Conservation (phyloP, 2,113 vertebrate species). For the Zosterops lateralis region DNA sequence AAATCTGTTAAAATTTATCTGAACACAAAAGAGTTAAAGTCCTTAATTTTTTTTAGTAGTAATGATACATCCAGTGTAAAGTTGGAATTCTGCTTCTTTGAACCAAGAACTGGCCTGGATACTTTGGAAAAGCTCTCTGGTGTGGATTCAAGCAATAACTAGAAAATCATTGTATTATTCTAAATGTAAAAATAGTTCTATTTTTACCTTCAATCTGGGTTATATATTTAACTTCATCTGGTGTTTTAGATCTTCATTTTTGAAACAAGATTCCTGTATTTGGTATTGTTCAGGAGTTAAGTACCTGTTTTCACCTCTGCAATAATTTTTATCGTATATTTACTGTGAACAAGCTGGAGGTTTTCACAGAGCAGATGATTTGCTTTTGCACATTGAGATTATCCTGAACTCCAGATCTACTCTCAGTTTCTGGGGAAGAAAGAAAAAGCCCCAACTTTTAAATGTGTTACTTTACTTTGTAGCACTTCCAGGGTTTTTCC, state of each 20-base stretch:
- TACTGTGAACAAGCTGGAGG: neutral
- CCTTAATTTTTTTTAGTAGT: neutral
- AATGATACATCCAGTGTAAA: neutral
- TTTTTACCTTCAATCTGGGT: neutral
- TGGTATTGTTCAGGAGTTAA: neutral
- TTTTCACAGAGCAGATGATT: neutral
- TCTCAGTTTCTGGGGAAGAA: neutral
- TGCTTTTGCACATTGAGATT: neutral
- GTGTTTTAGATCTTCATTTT: neutral
- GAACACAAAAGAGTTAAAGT: neutral
- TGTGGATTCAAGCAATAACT: neutral
- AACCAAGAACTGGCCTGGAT: neutral
- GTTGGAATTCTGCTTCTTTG: neutral
- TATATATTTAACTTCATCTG: neutral
- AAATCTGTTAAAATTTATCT: neutral
- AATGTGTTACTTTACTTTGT: neutral
- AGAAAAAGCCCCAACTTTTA: neutral
- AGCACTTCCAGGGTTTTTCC: neutral
- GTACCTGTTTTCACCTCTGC: neutral
- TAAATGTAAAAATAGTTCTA: neutral
- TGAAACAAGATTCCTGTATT: neutral
- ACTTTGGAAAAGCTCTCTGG: neutral
- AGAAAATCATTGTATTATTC: neutral
- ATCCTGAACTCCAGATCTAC: neutral
- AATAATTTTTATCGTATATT: neutral